Evolutionary conservation across 2,888 invertebrate species (phyloP), one percentile per base, ranked within the genome.

Genomic region (Rhagophthalmus giganteus): DNA sequence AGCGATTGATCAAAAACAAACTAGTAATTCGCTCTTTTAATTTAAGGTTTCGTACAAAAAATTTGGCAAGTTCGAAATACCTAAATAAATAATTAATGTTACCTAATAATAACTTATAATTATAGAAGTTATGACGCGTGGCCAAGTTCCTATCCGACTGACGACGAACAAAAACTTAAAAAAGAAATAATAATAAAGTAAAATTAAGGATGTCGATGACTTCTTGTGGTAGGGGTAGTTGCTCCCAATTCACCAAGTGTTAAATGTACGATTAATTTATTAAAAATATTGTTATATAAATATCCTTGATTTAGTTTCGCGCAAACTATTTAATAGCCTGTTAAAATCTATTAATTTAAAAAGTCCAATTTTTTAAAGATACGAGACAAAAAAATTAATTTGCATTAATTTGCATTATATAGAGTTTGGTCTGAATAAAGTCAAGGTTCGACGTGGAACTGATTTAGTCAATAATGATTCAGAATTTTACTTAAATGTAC

Each of bases 311-410:
- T 30, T 30, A 30, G 10, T 27, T 30, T 10, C 30, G 12, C 11
- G 10, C 11, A 11, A 30, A 30, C 10, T 30, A 11, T 30, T 30
- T 30, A 30, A 10, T 30, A 11, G 11, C 30, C 12, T 3, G 11
- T 5, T 30, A 11, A 12, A 30, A 30, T 30, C 11, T 30, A 30
- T 30, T 30, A 30, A 30, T 6, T 30, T 30, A 30, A 30, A 10
- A 30, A 30, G 11, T 27, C 2, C 12, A 11, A 7, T 30, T 11
- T 5, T 30, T 30, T 30, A 10, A 30, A 20, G 3, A 20, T 20
- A 20, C 7, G 20, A 20, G 3, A 20, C 4, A 20, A 7, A 11
- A 30, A 5, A 30, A 30, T 10, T 11, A 30, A 30, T 30, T 30
- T 10, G 11, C 30, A 30, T 30, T 30, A 30, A 30, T 30, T 30